Conservation (phyloP, 2,113 vertebrate genomes). For the Tiliqua scincoides region DNA sequence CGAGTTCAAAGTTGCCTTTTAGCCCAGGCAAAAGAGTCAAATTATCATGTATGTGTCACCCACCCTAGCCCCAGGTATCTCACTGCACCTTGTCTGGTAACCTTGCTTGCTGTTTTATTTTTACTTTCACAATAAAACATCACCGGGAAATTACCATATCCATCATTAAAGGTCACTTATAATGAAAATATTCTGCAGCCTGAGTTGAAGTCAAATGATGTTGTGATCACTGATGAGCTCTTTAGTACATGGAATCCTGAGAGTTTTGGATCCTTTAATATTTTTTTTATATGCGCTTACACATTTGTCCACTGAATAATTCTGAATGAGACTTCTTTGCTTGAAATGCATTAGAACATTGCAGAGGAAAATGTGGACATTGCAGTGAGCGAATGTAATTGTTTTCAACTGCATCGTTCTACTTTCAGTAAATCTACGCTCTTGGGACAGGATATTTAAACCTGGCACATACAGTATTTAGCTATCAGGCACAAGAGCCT, state of each 20-base stretch:
- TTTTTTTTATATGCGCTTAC: neutral
- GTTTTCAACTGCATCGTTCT: constrained; percentile 32
- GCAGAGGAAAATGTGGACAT: constrained; percentile 27
- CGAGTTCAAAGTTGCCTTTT: too few relatives aligned
- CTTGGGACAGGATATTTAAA: constrained; percentile 38
- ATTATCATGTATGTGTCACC: too few relatives aligned
- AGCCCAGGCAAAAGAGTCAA: too few relatives aligned
- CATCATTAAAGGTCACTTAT: too few relatives aligned
- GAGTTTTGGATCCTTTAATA: neutral
- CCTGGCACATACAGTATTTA: constrained; percentile 1
- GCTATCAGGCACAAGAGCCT: constrained; percentile 12
- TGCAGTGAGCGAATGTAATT: constrained; percentile 22
- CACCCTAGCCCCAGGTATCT: too few relatives aligned
- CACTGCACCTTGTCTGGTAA: too few relatives aligned
- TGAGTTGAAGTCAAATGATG: too few relatives aligned
- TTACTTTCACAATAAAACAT: too few relatives aligned
- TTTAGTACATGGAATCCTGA: neutral
- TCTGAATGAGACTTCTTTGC: constrained; percentile 14
- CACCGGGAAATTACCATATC: too few relatives aligned
- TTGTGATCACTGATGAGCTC: neutral
- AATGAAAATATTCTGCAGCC: too few relatives aligned
- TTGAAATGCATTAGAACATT: constrained; percentile 7
- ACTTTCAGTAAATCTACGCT: constrained; percentile 40
- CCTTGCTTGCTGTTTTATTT: too few relatives aligned
- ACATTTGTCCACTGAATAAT: neutral